Evolutionary conservation across 2,113 vertebrate genomes (phyloP).

Genomic region (Willisornis vidua): DNA sequence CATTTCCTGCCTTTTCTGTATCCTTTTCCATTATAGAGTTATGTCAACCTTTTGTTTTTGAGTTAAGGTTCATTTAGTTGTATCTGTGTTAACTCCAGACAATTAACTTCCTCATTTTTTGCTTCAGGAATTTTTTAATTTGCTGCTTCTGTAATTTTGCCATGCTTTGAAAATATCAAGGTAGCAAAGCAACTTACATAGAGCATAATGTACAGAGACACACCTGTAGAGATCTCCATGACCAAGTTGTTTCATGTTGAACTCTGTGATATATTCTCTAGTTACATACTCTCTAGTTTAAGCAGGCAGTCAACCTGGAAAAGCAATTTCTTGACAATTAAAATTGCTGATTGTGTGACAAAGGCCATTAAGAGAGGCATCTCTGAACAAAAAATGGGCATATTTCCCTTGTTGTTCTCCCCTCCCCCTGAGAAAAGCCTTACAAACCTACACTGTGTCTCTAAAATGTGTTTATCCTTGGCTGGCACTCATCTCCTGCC

Average conservation of each 20-base stretch:
- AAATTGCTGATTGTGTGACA: background rate
- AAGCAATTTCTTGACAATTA: slow-evolving; percentile 19
- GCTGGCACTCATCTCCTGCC: background rate
- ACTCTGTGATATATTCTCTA: background rate
- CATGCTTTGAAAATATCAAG: background rate
- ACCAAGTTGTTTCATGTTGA: background rate
- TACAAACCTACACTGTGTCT: background rate
- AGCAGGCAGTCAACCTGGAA: background rate
- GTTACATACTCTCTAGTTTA: background rate
- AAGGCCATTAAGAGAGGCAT: background rate
- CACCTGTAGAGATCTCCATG: background rate
- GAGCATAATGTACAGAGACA: background rate
- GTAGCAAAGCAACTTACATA: background rate
- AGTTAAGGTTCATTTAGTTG: background rate
- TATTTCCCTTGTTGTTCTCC: background rate
- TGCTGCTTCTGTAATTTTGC: background rate
- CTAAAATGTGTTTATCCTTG: background rate
- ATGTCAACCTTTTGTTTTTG: background rate
- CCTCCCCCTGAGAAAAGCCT: background rate
- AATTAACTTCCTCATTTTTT: slow-evolving; percentile 25
- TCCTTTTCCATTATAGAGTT: background rate
- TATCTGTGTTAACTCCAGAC: background rate
- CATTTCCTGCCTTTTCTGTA: accelerated
- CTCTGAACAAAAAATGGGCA: background rate
- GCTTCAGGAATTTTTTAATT: slow-evolving; percentile 28